Conservation (phyloP, 30 jellyfish, hydroid and myxozoan species). For the Chrysaora quinquecirrha region DNA sequence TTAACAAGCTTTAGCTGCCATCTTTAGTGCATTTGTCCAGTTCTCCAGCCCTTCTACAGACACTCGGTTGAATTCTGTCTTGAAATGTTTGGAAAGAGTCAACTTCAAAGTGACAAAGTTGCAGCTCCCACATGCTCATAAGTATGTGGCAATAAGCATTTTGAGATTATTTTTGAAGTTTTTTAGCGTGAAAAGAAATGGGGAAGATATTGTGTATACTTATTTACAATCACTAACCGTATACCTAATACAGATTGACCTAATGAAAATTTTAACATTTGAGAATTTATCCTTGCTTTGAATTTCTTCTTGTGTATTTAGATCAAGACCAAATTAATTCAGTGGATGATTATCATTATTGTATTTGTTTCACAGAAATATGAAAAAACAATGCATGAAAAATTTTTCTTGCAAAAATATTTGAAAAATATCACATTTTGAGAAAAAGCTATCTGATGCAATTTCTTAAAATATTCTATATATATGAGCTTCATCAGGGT, state of each 20-base stretch:
- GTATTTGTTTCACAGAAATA: background rate
- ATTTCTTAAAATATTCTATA: too few species aligned
- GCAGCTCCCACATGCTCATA: too few species aligned
- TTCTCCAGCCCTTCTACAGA: background rate
- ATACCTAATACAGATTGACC: background rate
- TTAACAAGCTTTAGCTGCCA: background rate
- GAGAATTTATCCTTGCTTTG: background rate
- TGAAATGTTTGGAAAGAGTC: background rate
- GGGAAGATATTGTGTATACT: background rate
- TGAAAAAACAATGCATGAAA: background rate
- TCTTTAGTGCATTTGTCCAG: background rate
- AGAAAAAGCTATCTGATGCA: too few species aligned
- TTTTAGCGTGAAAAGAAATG: too few species aligned
- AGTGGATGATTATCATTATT: background rate
- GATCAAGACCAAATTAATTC: background rate
- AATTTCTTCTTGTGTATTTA: background rate
- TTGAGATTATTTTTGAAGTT: too few species aligned
- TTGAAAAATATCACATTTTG: too few species aligned
- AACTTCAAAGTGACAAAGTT: background rate
- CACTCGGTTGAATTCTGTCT: background rate
- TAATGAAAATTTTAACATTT: too few species aligned
- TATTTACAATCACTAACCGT: too few species aligned
- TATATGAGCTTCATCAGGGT: too few species aligned
- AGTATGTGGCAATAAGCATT: too few species aligned
- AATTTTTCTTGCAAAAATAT: background rate